Conservation (phyloP, 2,888 invertebrate genomes). For the Ceraclea dissimilis region DNA sequence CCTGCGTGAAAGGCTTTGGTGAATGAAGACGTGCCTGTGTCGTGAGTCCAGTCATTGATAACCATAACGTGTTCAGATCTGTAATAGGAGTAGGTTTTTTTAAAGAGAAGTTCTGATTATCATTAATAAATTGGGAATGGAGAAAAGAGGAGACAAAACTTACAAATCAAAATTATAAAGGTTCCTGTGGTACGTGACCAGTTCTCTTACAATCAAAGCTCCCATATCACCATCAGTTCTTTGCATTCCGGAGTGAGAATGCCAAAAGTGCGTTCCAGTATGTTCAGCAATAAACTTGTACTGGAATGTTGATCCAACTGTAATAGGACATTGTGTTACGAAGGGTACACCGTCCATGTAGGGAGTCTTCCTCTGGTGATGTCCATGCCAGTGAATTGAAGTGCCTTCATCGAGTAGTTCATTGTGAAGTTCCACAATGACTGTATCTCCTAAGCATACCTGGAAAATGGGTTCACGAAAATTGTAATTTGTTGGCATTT, state of each 20-base stretch:
- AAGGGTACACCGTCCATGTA: constrained; percentile 88
- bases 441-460: constrained; percentile 77
- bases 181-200: constrained; percentile 55
- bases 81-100: too few species aligned
- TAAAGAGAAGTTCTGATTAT: too few species aligned
- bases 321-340: constrained; percentile 78
- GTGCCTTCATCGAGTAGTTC: constrained; percentile 71
- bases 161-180: constrained; percentile 71
- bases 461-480: constrained; percentile 32
- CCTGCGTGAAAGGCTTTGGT: constrained; percentile 76
- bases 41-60: constrained; percentile 77
- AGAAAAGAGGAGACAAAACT: too few species aligned
- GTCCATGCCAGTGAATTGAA: constrained; percentile 88
- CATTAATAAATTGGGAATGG: too few species aligned
- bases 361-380: constrained; percentile 68
- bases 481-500: too few species aligned
- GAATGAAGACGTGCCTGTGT: constrained; percentile 66
- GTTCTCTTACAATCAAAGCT: constrained; percentile 63
- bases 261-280: constrained; percentile 81
- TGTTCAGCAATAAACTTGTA: constrained; percentile 64
- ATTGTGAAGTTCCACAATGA: constrained; percentile 79
- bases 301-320: constrained; percentile 60
- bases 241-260: constrained; percentile 66
- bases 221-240: constrained; percentile 81
- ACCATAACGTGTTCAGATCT: constrained; percentile 64